Conservation (phyloP, 2,113 vertebrate genomes). For the Deroptyus accipitrinus region DNA sequence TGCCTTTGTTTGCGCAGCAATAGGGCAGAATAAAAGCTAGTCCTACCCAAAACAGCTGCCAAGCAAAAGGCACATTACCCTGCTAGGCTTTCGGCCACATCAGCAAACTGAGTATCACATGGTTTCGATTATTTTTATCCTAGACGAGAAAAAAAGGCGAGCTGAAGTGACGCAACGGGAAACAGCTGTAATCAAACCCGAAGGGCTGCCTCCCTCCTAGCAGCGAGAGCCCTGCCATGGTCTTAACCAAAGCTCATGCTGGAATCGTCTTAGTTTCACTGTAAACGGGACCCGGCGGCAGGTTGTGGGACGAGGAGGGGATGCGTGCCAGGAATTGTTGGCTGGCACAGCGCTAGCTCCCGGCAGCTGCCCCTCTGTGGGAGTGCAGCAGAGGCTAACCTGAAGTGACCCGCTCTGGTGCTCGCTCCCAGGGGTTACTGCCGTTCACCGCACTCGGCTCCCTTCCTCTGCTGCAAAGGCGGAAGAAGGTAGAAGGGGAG, state of each 20-base stretch:
- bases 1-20: constrained; percentile 38
- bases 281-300: neutral
- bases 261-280: neutral
- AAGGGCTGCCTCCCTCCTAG: neutral
- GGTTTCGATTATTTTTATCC: constrained; percentile 72
- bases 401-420: constrained; percentile 34
- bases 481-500: neutral
- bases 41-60: constrained; percentile 38
- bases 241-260: neutral
- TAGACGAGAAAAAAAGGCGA: constrained; percentile 34
- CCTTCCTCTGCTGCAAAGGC: neutral
- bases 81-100: constrained; percentile 62
- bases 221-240: neutral
- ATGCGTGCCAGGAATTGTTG: neutral
- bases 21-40: constrained; percentile 30
- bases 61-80: constrained; percentile 60
- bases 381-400: neutral
- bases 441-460: constrained; percentile 1
- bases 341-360: neutral
- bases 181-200: constrained; percentile 62
- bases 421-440: constrained; percentile 46
- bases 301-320: neutral
- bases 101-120: constrained; percentile 69
- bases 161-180: constrained; percentile 58
- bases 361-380: neutral